Percentiles rank a stretch among this genome's conserved stretches.
Evolutionary conservation across 2,888 invertebrate species (phyloP).

Genomic region (Dugesia japonica): DNA sequence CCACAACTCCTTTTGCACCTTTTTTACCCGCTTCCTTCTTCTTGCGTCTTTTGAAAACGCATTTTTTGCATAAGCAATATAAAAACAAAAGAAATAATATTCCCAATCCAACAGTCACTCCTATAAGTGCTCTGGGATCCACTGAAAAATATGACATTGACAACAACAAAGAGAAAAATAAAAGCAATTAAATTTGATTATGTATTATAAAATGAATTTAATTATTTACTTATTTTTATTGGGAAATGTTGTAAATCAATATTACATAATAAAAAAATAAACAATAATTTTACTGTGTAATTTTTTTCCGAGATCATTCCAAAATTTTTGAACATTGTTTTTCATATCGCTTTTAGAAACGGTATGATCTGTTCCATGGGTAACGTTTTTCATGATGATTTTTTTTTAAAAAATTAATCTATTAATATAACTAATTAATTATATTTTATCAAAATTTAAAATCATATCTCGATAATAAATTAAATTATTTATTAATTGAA

Average conservation of each 20-base stretch:
- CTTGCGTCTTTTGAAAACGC: conserved; percentile 74
- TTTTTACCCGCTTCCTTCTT: conserved; percentile 54
- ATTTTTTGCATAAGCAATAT: conserved; percentile 68
- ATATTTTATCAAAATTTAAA: too few species aligned
- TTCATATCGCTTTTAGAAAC: neutral
- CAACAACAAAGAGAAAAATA: too few species aligned
- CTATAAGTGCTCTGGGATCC: conserved; percentile 26
- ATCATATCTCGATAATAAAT: too few species aligned
- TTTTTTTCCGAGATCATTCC: neutral
- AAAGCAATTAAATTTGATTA: too few species aligned
- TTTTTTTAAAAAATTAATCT: neutral
- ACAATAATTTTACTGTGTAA: neutral
- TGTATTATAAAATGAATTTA: too few species aligned
- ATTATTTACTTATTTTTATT: too few species aligned
- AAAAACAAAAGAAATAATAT: conserved; percentile 67
- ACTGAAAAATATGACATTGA: too few species aligned
- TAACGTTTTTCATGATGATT: neutral
- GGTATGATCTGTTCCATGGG: neutral
- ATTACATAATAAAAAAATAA: neutral
- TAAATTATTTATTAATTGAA: too few species aligned
- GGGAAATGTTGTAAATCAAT: too few species aligned
- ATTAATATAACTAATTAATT: neutral
- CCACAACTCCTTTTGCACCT: conserved; percentile 71
- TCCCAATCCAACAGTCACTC: conserved; percentile 56
- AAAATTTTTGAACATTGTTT: neutral